These are phyloP conservation scores for Steinernema scapterisci DNA, from an alignment of 2,888 invertebrate genomes.

Conservation along the genomic window DNA sequence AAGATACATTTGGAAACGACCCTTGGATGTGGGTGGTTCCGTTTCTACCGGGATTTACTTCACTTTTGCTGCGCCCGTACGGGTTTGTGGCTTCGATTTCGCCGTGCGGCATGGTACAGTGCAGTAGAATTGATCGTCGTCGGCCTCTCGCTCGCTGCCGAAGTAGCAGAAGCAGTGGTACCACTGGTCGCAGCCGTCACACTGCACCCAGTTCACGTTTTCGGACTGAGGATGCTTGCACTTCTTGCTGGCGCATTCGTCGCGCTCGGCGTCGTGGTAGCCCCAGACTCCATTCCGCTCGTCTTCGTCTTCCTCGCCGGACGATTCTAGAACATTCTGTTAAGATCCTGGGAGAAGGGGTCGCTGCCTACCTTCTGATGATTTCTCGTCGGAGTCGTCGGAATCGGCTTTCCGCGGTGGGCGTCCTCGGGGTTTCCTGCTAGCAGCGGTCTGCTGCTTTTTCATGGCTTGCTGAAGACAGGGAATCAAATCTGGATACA, in stretches of 20 bases:
- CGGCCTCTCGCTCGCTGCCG: slow-evolving; percentile 21
- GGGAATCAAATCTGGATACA: no score
- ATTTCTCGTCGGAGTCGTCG: neutral
- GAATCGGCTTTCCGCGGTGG: no score
- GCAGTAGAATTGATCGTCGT: neutral
- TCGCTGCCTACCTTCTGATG: neutral
- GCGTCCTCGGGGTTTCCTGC: neutral
- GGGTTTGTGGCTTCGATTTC: neutral
- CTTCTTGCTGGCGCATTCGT: slow-evolving; percentile 36
- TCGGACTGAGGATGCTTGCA: slow-evolving; percentile 41
- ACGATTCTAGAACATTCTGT: no score
- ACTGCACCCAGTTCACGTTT: slow-evolving; percentile 47
- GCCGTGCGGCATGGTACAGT: neutral
- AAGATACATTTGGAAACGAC: neutral
- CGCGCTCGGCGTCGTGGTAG: slow-evolving; percentile 11
- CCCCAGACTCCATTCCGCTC: neutral
- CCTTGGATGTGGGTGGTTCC: neutral
- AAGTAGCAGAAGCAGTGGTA: slow-evolving; percentile 67
- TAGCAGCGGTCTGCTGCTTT: neutral
- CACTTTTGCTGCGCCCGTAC: neutral
- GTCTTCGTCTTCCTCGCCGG: neutral
- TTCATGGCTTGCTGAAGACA: no score
- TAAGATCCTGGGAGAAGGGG: no score
- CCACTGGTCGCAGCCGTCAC: slow-evolving; percentile 58
- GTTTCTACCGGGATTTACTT: neutral